phyloP scores from a whole-genome alignment of 2,797 vertebrate genomes.

The Podargus strigoides region DNA sequence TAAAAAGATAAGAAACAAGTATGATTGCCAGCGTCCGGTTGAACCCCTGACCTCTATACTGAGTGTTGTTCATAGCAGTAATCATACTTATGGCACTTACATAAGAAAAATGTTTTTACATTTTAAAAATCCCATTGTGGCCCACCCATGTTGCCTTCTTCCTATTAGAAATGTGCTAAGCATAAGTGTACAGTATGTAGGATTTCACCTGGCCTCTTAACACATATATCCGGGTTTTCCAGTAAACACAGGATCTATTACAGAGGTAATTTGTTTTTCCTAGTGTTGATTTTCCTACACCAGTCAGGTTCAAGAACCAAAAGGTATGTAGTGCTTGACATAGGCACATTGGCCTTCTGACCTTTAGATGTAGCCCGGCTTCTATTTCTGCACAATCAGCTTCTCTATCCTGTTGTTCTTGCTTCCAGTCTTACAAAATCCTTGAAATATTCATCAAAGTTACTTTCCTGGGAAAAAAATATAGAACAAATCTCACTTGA shows the following conservation, averaged over 20 bases:
- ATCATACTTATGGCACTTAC: neutral
- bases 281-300: neutral
- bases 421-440: neutral
- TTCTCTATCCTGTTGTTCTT: neutral
- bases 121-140: neutral
- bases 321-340: slow-evolving; percentile 16
- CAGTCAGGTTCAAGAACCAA: slow-evolving; percentile 15
- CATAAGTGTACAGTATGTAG: neutral
- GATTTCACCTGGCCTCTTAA: neutral
- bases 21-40: neutral
- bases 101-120: neutral
- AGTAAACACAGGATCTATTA: neutral
- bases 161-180: neutral
- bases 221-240: neutral
- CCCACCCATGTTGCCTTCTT: neutral
- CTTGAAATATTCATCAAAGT: slow-evolving; percentile 37
- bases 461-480: neutral
- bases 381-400: neutral
- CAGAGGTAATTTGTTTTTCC: neutral
- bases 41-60: neutral
- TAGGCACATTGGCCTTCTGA: slow-evolving; percentile 9
- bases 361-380: slow-evolving; percentile 10
- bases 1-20: neutral
- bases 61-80: neutral
- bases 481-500: neutral